phyloP scores from a whole-genome alignment of 2,797 vertebrate species.

The Bradypus variegatus region DNA sequence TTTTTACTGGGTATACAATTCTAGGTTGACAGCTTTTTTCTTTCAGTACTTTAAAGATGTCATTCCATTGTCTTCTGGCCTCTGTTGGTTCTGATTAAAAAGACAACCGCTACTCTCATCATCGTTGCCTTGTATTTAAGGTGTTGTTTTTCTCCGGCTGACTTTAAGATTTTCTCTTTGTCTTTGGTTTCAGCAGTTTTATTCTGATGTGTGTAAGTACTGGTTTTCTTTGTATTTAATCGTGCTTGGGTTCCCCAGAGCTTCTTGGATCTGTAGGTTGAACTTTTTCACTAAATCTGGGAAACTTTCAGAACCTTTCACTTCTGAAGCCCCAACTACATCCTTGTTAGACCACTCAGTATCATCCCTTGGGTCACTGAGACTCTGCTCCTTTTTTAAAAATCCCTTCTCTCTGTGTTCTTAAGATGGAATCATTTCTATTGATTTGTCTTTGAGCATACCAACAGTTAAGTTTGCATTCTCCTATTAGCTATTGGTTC shows the following conservation, averaged over 20 bases:
- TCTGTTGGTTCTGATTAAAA: background rate
- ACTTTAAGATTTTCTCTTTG: background rate
- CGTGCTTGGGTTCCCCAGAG: background rate
- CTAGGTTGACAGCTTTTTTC: background rate
- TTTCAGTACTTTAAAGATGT: background rate
- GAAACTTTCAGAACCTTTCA: background rate
- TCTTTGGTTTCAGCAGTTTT: background rate
- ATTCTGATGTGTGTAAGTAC: background rate
- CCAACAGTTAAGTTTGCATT: background rate
- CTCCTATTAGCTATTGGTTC: background rate
- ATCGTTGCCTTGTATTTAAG: background rate
- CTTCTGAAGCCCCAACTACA: background rate
- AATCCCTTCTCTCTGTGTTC: background rate
- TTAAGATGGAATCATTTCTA: background rate
- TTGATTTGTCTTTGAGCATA: background rate
- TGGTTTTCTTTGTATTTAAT: background rate
- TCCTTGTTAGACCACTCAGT: background rate
- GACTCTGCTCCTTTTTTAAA: background rate
- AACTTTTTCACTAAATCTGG: background rate
- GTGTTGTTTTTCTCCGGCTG: background rate
- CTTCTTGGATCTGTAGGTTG: background rate
- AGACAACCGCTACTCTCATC: background rate
- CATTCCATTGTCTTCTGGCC: background rate
- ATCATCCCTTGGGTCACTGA: background rate
- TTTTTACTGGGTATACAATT: background rate